Evolutionary conservation across 1,140 invertebrate species (phyloP).

Genomic region (Vollenhovia emeryi): DNA sequence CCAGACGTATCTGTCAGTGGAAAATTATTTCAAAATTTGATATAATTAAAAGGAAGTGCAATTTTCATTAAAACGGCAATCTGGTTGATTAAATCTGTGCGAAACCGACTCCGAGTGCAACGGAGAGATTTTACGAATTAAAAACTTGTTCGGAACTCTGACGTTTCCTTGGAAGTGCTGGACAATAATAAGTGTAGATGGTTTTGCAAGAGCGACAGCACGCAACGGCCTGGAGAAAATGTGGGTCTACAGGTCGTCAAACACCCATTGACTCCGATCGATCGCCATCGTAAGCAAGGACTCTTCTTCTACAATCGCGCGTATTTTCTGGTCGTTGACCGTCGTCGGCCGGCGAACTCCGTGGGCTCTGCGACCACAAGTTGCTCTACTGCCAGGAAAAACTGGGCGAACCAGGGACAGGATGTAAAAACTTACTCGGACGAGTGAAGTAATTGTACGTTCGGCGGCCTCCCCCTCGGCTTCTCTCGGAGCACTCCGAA

Average conservation of each 20-base stretch:
- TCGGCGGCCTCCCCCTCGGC: constrained; percentile 56
- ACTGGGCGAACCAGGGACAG: constrained; percentile 73
- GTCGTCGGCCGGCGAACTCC: constrained; percentile 67
- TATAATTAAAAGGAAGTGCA: not conserved
- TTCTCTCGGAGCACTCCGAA: constrained; percentile 58
- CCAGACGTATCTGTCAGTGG: not conserved
- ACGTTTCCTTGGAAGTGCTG: not conserved
- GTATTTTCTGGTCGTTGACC: constrained; percentile 81
- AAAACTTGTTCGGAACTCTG: not conserved
- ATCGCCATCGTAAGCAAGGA: constrained; percentile 46
- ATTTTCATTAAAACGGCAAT: not conserved
- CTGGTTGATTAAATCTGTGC: not conserved
- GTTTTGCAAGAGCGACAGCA: not conserved
- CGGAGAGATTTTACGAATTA: not conserved
- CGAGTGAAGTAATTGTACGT: constrained; percentile 74
- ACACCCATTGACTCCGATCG: constrained; percentile 65
- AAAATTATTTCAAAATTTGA: not conserved
- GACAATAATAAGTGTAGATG: not conserved
- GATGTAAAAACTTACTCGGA: constrained; percentile 77
- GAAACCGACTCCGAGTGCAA: not conserved
- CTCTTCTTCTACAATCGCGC: constrained; percentile 70
- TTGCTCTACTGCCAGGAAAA: constrained; percentile 69
- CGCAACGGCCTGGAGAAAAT: constrained; percentile 61
- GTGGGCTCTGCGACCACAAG: constrained; percentile 43
- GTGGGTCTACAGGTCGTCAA: constrained; percentile 81